A percentile compares a stretch with the other conserved stretches of the same genome.
These are phyloP conservation scores for Vidua macroura DNA, from an alignment of 2,113 vertebrate genomes.

Conservation along the genomic window DNA sequence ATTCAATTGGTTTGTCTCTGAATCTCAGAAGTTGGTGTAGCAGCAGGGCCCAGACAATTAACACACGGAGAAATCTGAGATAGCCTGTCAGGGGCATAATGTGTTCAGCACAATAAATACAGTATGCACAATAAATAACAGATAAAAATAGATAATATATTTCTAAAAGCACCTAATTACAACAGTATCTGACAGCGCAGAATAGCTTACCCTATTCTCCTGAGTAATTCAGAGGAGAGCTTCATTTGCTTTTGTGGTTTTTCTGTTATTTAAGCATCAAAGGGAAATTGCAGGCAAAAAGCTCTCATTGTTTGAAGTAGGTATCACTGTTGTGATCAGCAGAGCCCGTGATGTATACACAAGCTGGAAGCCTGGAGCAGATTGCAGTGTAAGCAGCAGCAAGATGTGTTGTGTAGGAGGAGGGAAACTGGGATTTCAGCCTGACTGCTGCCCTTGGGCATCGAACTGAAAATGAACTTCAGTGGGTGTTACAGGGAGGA, in stretches of 20 bases:
- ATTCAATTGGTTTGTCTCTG: background rate
- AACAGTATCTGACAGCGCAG: background rate
- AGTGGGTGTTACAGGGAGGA: background rate
- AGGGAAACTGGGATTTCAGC: background rate
- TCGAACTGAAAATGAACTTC: background rate
- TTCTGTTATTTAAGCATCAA: background rate
- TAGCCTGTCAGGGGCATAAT: background rate
- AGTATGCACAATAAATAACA: background rate
- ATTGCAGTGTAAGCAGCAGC: background rate
- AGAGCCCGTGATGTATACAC: background rate
- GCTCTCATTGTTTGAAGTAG: background rate
- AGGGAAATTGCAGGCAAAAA: background rate
- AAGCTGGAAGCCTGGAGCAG: background rate
- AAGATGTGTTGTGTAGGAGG: background rate
- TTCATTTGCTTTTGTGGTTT: background rate
- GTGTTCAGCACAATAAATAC: background rate
- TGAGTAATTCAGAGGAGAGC: background rate
- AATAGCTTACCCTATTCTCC: background rate
- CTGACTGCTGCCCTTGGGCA: background rate
- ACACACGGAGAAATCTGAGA: background rate
- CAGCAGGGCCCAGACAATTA: background rate
- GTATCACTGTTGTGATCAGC: background rate
- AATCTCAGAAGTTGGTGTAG: background rate
- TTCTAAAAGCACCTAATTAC: conserved; percentile 48
- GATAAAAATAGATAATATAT: conserved; percentile 13